Base-by-base conservation (phyloP, 2,888 invertebrate genomes). In the Lasioglossum lativentre region DNA sequence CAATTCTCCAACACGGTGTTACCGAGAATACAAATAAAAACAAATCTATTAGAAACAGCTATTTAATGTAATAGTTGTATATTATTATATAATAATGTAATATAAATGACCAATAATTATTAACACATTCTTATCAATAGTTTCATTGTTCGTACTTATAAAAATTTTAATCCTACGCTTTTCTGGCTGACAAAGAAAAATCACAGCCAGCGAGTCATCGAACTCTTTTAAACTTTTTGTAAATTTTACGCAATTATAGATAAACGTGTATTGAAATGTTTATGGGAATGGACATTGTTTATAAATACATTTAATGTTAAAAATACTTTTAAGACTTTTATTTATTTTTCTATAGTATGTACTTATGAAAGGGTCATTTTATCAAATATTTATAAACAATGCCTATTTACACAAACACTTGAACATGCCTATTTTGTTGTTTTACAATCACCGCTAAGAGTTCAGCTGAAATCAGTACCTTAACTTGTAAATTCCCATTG, bases 61-160 rank as follows among this genome's bases (percentile, higher is more conserved):
- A n/a, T 63, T 63, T 30, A 30, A 68, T 68, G 23, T 38, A 82
- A 68, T 45, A 56, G 70, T 73, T 56, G 27, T 82, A 70, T 74
- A 47, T 71, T 59, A 68, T 63, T 30, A 63, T 66, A 71, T 70
- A 42, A 27, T 72, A 78, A 68, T 71, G n/a, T 68, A 52, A 40
- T 75, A 86, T 78, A 87, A 78, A 83, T 78, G 81, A 78, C 16
- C 66, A 40, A 78, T 80, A 75, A 86, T 73, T 4, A 27, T 79
- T 78, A 80, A 75, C 73, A 63, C 8, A 30, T 63, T 30, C 16
- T 74, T 27, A 72, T 38, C 34, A 4, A 34, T 71, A 68, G 52
- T 59, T 52, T 42, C 40, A 30, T 78, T 59, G 68, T 71, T 75
- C 14, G 34, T 47, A 71, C 74, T 76, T 70, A 70, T 14, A 52